Evolutionary conservation across 2,888 invertebrate genomes (phyloP).

Genomic region (Xestia rhomboidea): DNA sequence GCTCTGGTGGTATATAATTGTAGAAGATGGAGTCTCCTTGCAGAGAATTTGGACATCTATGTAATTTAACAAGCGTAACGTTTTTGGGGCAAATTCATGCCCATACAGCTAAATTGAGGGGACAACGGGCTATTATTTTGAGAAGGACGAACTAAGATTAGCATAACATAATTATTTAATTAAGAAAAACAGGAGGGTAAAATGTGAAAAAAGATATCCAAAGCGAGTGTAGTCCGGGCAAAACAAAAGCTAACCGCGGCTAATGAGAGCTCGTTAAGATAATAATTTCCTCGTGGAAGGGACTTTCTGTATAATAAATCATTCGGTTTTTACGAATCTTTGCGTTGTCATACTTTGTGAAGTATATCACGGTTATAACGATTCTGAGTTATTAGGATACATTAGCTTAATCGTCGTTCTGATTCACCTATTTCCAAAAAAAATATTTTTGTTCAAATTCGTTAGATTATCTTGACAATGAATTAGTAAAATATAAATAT

Average conservation of each 20-base stretch:
- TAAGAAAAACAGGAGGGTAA: slow-evolving; percentile 72
- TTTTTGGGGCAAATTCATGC: slow-evolving; percentile 36
- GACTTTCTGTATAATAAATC: slow-evolving; percentile 70
- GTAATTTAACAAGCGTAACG: slow-evolving; percentile 31
- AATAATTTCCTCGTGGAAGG: slow-evolving; percentile 78
- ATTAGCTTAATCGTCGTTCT: slow-evolving; percentile 32
- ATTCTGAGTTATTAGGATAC: slow-evolving; percentile 38
- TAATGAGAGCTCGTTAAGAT: slow-evolving; percentile 82
- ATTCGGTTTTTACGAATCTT: slow-evolving; percentile 63
- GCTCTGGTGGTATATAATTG: slow-evolving; percentile 57
- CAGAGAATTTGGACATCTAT: slow-evolving; percentile 26
- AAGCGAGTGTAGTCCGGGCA: slow-evolving; percentile 71
- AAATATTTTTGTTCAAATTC: background rate
- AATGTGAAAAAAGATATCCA: slow-evolving; percentile 69
- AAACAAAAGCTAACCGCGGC: slow-evolving; percentile 80
- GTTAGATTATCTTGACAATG: too few species aligned
- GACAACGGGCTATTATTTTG: slow-evolving; percentile 72
- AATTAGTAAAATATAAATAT: too few species aligned
- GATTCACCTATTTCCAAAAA: slow-evolving; percentile 10
- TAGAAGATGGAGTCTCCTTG: slow-evolving; percentile 27
- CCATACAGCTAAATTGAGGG: slow-evolving; percentile 42
- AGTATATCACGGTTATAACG: slow-evolving; percentile 48
- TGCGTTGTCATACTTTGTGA: slow-evolving; percentile 59
- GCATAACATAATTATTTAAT: slow-evolving; percentile 83
- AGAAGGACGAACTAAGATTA: slow-evolving; percentile 75